Conservation (phyloP, 2,113 vertebrate species). For the Pterophyllum scalare region DNA sequence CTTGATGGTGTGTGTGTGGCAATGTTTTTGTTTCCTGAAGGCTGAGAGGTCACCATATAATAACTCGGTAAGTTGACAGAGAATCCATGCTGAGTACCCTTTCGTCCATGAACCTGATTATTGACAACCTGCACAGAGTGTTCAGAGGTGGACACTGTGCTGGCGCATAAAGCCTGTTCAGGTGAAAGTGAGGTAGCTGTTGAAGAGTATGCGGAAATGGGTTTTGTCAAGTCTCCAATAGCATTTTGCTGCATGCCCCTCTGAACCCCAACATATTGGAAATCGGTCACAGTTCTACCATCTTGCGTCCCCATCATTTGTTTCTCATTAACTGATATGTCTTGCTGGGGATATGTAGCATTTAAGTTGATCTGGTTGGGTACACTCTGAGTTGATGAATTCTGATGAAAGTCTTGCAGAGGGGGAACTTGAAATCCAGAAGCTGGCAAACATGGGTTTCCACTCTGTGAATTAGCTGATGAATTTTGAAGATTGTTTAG, state of each 20-base stretch:
- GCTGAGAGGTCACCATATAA: not conserved
- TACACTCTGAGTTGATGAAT: not conserved
- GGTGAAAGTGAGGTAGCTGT: not conserved
- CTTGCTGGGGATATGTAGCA: not conserved
- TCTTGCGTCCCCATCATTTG: too few relatives aligned
- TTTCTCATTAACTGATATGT: not conserved
- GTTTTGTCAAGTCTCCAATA: not conserved
- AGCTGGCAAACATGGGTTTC: not conserved
- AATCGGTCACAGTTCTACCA: not conserved
- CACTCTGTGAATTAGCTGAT: not conserved
- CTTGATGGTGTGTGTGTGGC: not conserved
- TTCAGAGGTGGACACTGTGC: not conserved
- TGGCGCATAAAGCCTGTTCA: not conserved
- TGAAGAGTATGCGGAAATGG: not conserved
- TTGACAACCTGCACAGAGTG: not conserved
- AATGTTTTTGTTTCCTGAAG: not conserved
- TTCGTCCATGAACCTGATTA: constrained; percentile 1
- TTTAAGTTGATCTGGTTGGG: not conserved
- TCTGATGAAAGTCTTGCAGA: not conserved
- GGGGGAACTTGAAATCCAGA: not conserved
- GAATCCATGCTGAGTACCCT: not conserved
- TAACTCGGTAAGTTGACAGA: rapidly evolving
- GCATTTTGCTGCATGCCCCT: not conserved
- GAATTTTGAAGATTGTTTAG: not conserved
- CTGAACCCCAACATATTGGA: not conserved